Percentiles rank a stretch among this genome's conserved stretches.
These are phyloP conservation scores for Squalus acanthias DNA, from an alignment of 2,797 vertebrate species.

Conservation along the genomic window DNA sequence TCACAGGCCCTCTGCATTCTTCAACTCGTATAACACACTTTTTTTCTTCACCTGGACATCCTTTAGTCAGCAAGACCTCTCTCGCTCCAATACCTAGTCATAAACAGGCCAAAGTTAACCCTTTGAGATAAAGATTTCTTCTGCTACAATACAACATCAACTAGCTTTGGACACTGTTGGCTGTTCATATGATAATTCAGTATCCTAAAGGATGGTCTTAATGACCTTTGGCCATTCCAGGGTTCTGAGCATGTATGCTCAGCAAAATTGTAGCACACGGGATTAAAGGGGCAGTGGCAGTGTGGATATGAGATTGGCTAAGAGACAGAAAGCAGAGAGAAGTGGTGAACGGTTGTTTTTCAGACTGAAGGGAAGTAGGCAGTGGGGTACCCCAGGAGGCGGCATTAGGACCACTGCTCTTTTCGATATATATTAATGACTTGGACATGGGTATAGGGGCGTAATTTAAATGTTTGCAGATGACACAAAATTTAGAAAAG, in stretches of 20 bases:
- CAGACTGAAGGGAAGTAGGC: neutral
- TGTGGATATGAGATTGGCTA: neutral
- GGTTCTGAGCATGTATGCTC: neutral
- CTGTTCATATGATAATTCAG: neutral
- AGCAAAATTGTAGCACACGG: neutral
- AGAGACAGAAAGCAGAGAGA: neutral
- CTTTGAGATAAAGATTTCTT: neutral
- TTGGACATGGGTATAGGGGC: neutral
- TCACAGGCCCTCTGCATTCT: conserved; percentile 46
- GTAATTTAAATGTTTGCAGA: neutral
- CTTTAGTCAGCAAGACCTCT: conserved; percentile 54
- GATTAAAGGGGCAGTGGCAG: neutral
- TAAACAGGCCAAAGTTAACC: conserved; percentile 34
- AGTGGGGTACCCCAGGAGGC: neutral
- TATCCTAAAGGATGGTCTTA: neutral
- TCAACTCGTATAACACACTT: conserved; percentile 51
- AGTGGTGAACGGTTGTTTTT: neutral
- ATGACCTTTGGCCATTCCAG: neutral
- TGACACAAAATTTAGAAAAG: neutral
- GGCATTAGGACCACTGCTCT: neutral
- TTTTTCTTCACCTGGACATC: conserved; percentile 52
- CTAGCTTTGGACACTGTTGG: neutral
- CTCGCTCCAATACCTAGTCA: conserved; percentile 48
- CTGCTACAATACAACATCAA: neutral
- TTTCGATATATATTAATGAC: neutral